Conservation (phyloP, 2,888 invertebrate species). For the Hirtodrosophila confusa region DNA sequence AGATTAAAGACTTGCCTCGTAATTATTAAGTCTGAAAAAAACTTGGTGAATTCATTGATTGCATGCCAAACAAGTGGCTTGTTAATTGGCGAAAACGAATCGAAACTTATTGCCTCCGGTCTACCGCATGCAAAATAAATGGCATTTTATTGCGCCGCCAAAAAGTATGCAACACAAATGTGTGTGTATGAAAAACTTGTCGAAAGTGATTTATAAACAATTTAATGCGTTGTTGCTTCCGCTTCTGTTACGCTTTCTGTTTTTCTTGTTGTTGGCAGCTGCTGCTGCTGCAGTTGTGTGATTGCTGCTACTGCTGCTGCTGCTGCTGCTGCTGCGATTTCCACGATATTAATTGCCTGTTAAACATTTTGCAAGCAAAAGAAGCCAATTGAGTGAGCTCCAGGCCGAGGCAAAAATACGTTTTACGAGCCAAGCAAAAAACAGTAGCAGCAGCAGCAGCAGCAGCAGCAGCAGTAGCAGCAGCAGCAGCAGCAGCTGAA, state of each 20-base stretch:
- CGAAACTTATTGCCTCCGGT: constrained; percentile 25
- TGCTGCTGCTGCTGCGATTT: constrained; percentile 19
- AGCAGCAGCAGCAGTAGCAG: constrained; percentile 4
- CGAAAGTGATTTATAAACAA: constrained; percentile 54
- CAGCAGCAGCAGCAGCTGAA: constrained; percentile 19
- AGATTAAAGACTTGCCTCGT: neutral
- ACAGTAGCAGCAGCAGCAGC: constrained; percentile 10
- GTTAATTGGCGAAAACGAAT: constrained; percentile 1
- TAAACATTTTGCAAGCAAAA: constrained; percentile 48
- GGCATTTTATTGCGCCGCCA: constrained; percentile 40
- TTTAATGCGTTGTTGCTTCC: constrained; percentile 44
- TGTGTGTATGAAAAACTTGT: constrained; percentile 30
- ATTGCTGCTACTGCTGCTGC: neutral
- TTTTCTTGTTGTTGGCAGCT: constrained; percentile 20
- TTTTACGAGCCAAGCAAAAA: constrained; percentile 22
- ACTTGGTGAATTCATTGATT: constrained; percentile 28
- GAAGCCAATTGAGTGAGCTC: constrained; percentile 47
- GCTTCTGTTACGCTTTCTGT: constrained; percentile 9
- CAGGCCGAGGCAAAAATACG: constrained; percentile 22
- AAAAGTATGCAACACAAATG: constrained; percentile 34
- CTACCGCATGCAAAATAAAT: constrained; percentile 20
- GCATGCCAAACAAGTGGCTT: neutral
- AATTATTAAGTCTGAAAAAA: neutral
- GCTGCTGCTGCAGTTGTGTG: constrained; percentile 20
- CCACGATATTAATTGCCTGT: constrained; percentile 58